Percentiles rank a stretch among this genome's conserved stretches.
Conservation (phyloP, 2,888 invertebrate species). For the Pristionchus fissidentatus region DNA sequence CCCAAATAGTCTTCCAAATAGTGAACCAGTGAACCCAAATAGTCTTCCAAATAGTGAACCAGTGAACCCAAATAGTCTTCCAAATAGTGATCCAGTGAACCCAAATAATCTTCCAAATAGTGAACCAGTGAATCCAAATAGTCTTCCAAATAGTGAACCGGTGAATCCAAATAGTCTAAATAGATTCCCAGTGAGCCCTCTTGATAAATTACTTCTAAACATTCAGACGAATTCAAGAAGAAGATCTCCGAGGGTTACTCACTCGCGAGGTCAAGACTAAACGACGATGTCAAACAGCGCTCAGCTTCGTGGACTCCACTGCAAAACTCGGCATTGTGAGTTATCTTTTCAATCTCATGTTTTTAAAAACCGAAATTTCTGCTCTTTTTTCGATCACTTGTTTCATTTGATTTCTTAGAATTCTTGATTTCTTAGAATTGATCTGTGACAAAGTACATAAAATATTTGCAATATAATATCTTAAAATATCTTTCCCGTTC, state of each 20-base stretch:
- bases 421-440: neutral
- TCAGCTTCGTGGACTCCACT: conserved; percentile 70
- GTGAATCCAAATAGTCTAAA: too few species aligned
- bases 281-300: conserved; percentile 76
- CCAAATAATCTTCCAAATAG: too few species aligned
- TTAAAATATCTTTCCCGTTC: too few species aligned
- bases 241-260: conserved; percentile 78
- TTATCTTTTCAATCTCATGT: conserved; percentile 49
- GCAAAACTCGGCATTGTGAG: conserved; percentile 72
- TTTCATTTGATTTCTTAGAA: neutral
- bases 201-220: conserved; percentile 5
- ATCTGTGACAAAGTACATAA: too few species aligned
- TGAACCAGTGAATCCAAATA: too few species aligned
- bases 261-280: conserved; percentile 76
- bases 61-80: too few species aligned
- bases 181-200: neutral
- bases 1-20: too few species aligned
- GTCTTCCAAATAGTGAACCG: too few species aligned
- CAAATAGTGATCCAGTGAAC: too few species aligned
- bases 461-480: too few species aligned
- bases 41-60: too few species aligned
- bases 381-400: neutral
- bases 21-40: too few species aligned
- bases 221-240: conserved; percentile 78
- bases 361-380: neutral